Evolutionary conservation across 2,888 invertebrate species (phyloP).

Genomic region (Odontothrips loti): DNA sequence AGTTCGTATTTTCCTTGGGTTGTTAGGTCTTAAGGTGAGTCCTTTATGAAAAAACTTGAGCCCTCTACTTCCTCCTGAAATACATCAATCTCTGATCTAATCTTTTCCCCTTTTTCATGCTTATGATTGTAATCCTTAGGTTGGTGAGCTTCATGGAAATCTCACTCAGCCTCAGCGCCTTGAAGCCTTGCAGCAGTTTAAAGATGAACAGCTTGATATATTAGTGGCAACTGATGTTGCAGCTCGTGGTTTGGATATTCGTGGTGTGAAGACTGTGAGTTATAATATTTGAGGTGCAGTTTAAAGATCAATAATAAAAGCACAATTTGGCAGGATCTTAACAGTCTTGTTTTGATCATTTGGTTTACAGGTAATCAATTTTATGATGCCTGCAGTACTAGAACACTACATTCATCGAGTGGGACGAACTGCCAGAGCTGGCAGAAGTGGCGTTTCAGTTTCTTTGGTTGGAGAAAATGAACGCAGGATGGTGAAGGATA

Average conservation of each 20-base stretch:
- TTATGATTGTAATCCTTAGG: constrained; percentile 43
- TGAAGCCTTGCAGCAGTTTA: constrained; percentile 83
- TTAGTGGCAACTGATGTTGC: constrained; percentile 93
- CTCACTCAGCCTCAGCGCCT: constrained; percentile 92
- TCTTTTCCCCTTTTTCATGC: neutral
- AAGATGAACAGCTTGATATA: constrained; percentile 77
- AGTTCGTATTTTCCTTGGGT: constrained; percentile 83
- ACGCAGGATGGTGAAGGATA: constrained; percentile 82
- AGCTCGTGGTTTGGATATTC: constrained; percentile 90
- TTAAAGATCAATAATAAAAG: neutral
- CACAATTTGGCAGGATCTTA: neutral
- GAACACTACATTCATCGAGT: constrained; percentile 97
- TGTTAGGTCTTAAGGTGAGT: constrained; percentile 78
- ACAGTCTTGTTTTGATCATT: constrained; percentile 1
- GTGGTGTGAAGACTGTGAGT: constrained; percentile 86
- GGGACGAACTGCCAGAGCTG: constrained; percentile 94
- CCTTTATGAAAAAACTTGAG: too few species aligned
- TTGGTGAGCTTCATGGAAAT: constrained; percentile 91
- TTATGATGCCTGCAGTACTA: constrained; percentile 87
- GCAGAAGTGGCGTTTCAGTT: constrained; percentile 87
- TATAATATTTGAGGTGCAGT: neutral
- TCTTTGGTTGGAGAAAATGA: constrained; percentile 93
- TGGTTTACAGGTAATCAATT: constrained; percentile 70
- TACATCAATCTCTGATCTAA: too few species aligned
- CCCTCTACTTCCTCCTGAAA: too few species aligned